phyloP scores from a whole-genome alignment of 2,797 vertebrate genomes.

The Centroberyx gerrardi region DNA sequence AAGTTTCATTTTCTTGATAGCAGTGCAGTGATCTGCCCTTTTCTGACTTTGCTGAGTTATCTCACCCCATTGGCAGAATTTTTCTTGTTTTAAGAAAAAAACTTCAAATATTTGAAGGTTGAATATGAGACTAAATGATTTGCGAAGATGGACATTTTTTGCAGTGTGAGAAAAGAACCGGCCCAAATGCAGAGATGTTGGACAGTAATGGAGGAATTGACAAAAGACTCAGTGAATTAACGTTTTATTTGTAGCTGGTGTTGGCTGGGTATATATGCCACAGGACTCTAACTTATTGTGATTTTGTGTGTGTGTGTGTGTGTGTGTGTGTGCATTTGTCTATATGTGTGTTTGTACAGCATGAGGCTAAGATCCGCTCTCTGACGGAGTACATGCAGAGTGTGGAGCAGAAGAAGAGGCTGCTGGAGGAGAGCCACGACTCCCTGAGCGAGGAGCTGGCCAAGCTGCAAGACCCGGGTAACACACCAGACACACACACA shows the following conservation, averaged over 20 bases:
- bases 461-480: conserved; percentile 93
- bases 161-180: background rate
- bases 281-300: background rate
- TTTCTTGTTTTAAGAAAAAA: too few species aligned
- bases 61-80: too few species aligned
- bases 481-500: conserved; percentile 43
- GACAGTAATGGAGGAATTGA: too few species aligned
- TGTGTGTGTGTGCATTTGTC: conserved; percentile 45
- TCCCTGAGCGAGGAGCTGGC: conserved; percentile 93
- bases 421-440: conserved; percentile 94
- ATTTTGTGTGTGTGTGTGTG: background rate
- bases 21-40: too few species aligned
- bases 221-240: background rate
- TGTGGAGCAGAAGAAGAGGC: conserved; percentile 93
- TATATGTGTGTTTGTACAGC: conserved; percentile 77
- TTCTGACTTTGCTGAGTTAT: too few species aligned
- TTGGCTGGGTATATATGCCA: background rate
- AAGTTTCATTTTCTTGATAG: too few species aligned
- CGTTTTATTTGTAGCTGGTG: background rate
- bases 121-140: too few species aligned
- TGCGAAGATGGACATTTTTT: too few species aligned
- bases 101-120: too few species aligned
- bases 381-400: conserved; percentile 96
- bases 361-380: conserved; percentile 96
- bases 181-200: too few species aligned